phyloP scores from a whole-genome alignment of 2,797 vertebrate genomes.

The Xiphophorus birchmanni region DNA sequence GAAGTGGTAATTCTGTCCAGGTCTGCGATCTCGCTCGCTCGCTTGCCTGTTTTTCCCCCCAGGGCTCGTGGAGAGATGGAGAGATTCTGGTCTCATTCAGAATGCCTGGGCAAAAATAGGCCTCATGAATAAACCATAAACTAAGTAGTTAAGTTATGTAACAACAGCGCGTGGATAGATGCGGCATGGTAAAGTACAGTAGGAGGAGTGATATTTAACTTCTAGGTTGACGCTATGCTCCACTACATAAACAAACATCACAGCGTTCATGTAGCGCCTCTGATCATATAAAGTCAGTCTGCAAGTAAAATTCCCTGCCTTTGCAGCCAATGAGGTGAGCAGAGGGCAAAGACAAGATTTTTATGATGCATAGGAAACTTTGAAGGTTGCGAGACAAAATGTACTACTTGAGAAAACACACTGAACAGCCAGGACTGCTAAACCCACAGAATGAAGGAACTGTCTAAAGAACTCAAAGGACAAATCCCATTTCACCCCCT shows the following conservation, averaged over 20 bases:
- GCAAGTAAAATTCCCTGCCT: conserved; percentile 2
- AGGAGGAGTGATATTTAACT: conserved; percentile 31
- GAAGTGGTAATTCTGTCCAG: conserved; percentile 61
- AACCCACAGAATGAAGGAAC: neutral
- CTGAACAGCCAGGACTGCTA: neutral
- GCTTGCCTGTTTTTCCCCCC: conserved; percentile 41
- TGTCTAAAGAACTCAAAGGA: neutral
- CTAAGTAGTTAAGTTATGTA: conserved; percentile 71
- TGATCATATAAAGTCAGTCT: conserved; percentile 20
- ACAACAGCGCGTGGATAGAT: conserved; percentile 57
- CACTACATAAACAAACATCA: conserved; percentile 49
- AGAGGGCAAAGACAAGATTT: neutral
- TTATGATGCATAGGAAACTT: conserved; percentile 4
- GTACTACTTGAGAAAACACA: neutral
- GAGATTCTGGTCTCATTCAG: conserved; percentile 70
- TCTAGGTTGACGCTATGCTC: conserved; percentile 29
- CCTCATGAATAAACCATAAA: conserved; percentile 74
- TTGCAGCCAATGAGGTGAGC: conserved; percentile 1
- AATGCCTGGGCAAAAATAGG: conserved; percentile 71
- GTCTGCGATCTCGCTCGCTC: conserved; percentile 50
- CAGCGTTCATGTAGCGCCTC: conserved; percentile 5
- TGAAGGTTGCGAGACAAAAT: neutral
- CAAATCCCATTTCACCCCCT: neutral
- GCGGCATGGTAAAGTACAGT: conserved; percentile 47
- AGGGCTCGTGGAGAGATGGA: conserved; percentile 53